Evolutionary conservation across 2,113 vertebrate species (phyloP).

Genomic region (Fukomys damarensis): DNA sequence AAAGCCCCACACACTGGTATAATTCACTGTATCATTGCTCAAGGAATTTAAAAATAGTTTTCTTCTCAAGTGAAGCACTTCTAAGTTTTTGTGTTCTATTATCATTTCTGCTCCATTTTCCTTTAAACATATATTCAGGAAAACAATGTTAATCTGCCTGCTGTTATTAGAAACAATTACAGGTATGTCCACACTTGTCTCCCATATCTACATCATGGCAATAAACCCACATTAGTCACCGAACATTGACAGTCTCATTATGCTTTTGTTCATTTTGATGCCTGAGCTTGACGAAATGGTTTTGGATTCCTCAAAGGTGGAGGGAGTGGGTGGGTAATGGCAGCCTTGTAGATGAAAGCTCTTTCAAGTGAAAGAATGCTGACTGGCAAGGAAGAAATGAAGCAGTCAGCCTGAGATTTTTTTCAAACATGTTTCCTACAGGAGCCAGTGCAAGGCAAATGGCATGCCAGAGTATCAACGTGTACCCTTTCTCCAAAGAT

Average conservation of each 20-base stretch:
- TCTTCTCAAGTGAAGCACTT: neutral
- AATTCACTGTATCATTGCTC: neutral
- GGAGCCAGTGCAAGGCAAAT: constrained; percentile 59
- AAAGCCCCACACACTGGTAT: neutral
- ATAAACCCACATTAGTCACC: constrained; percentile 49
- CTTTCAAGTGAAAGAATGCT: constrained; percentile 73
- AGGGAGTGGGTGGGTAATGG: neutral
- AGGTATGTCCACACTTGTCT: constrained; percentile 64
- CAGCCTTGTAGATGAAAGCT: constrained; percentile 62
- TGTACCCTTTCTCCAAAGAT: constrained; percentile 60
- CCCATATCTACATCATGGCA: constrained; percentile 8
- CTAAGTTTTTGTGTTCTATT: constrained; percentile 6
- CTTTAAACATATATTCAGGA: constrained; percentile 2
- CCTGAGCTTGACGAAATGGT: constrained; percentile 54
- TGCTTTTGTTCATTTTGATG: constrained; percentile 71
- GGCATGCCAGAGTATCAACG: constrained; percentile 44
- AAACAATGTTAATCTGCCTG: constrained; percentile 54
- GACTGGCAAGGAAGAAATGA: constrained; percentile 69
- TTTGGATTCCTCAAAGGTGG: constrained; percentile 53
- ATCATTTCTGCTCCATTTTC: constrained; percentile 54
- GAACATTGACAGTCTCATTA: constrained; percentile 66
- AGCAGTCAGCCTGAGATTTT: constrained; percentile 34
- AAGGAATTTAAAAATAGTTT: constrained; percentile 21
- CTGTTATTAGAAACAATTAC: constrained; percentile 65
- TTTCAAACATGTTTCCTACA: constrained; percentile 41